Conservation (phyloP, 2,888 invertebrate genomes). For the Parnassius glacialis region DNA sequence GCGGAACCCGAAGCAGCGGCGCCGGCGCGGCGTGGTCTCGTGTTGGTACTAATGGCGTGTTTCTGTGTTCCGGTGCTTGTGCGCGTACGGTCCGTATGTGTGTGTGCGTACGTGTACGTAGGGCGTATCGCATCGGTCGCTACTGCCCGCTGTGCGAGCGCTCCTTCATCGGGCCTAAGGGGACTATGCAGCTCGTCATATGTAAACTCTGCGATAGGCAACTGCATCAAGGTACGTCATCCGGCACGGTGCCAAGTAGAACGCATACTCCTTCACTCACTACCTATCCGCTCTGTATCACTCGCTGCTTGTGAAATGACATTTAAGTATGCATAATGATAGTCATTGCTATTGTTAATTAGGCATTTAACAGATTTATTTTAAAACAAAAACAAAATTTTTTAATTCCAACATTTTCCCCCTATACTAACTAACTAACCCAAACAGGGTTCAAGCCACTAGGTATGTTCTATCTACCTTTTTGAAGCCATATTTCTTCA, state of each 20-base stretch:
- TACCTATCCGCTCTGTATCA: not conserved
- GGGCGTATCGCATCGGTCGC: slow-evolving; percentile 87
- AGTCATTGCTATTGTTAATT: too few relatives aligned
- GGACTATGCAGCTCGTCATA: slow-evolving; percentile 84
- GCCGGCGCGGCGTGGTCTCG: slow-evolving; percentile 36
- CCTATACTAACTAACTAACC: too few relatives aligned
- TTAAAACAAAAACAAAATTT: too few relatives aligned
- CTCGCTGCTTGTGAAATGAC: slow-evolving; percentile 17
- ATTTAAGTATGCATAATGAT: not conserved
- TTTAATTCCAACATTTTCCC: too few relatives aligned
- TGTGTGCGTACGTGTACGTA: slow-evolving; percentile 76
- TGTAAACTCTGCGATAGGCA: slow-evolving; percentile 81
- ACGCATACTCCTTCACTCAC: slow-evolving; percentile 30
- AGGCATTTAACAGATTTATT: too few relatives aligned
- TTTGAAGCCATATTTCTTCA: too few relatives aligned
- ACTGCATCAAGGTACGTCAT: slow-evolving; percentile 80
- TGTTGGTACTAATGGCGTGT: slow-evolving; percentile 76
- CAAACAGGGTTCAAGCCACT: too few relatives aligned
- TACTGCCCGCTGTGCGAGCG: slow-evolving; percentile 87
- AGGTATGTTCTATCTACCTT: too few relatives aligned
- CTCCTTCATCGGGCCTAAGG: slow-evolving; percentile 85
- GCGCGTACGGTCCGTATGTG: slow-evolving; percentile 69
- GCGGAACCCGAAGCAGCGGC: slow-evolving; percentile 34
- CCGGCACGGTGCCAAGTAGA: slow-evolving; percentile 36
- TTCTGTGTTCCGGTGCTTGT: slow-evolving; percentile 79